Conservation (phyloP, 2,888 invertebrate genomes). For the Caenorhabditis zanzibari region DNA sequence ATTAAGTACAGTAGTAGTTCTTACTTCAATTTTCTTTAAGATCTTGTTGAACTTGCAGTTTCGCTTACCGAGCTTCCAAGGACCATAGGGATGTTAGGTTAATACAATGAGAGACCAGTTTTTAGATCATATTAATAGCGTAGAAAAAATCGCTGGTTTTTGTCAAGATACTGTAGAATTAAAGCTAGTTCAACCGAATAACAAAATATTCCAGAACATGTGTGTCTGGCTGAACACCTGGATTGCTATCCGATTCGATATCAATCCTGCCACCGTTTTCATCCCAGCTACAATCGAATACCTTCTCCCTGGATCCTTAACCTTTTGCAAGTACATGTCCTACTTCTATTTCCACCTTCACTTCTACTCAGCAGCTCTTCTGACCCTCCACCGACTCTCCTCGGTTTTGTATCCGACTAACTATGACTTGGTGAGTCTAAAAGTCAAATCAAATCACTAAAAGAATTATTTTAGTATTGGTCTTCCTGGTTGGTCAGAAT, state of each 20-base stretch:
- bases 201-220: constrained; percentile 5
- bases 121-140: too few species aligned
- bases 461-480: constrained; percentile 19
- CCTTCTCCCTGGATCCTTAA: not conserved
- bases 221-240: constrained; percentile 25
- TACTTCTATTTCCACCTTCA: constrained; percentile 30
- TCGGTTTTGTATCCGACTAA: not conserved
- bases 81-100: too few species aligned
- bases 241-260: constrained; percentile 23
- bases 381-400: constrained; percentile 9
- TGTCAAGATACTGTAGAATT: too few species aligned
- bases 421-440: not conserved
- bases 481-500: not conserved
- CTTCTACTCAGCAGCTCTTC: constrained; percentile 18
- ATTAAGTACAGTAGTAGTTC: too few species aligned
- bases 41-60: too few species aligned
- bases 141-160: too few species aligned
- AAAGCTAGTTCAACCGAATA: not conserved
- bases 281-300: not conserved
- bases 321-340: constrained; percentile 14
- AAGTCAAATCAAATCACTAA: not conserved
- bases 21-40: too few species aligned
- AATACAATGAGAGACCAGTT: too few species aligned
- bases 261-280: constrained; percentile 2
- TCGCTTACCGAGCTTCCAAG: too few species aligned